Evolutionary conservation across 2,797 vertebrate genomes (phyloP), one percentile per base, ranked within the genome.

Genomic region (Picus viridis): DNA sequence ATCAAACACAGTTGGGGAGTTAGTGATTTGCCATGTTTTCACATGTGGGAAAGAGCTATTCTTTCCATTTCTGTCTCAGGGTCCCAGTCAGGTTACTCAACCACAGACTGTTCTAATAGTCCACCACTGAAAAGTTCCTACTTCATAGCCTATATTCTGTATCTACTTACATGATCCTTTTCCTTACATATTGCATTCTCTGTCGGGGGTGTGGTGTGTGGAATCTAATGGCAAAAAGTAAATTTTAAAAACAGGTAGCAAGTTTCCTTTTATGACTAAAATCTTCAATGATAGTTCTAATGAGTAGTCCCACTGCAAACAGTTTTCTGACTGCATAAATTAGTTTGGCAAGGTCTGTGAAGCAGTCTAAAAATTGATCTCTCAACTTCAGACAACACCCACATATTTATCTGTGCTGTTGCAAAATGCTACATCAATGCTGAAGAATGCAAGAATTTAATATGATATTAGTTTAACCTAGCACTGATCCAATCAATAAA

Each of bases 401-500:
- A 76, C 56, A 53, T 75, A 43, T 51, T 90, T 94, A 81, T 90
- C 57, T 41, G 54, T 78, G 76, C 18, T 76, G 81, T 83, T 90
- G 27, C 53, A 90, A 94, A 94, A 81, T 2, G 5, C 39, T 89
- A 72, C 67, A 89, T 88, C 64, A 83, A 61, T 89, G 82, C 78
- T 92, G 83, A 91, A 77, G 12, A 57, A 39, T 23, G 43, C 70
- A 92, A 87, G 56, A 85, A 90, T 78, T 89, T 94, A 87, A 85
- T 80, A 61, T 41, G 24, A 43, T 89, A 90, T 87, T 92, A 90
- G 88, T 80, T 91, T 87, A 96, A 96, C 63, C 24, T 83, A 90
- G 61, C 71, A 53, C 76, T 78, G 43, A 83, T 80, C 73, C 47
- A 90, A 90, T 96, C 95, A 89, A 96, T 94, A 91, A 95, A 95